phyloP scores from a whole-genome alignment of 1,140 invertebrate species.

The Liolophura sinensis region DNA sequence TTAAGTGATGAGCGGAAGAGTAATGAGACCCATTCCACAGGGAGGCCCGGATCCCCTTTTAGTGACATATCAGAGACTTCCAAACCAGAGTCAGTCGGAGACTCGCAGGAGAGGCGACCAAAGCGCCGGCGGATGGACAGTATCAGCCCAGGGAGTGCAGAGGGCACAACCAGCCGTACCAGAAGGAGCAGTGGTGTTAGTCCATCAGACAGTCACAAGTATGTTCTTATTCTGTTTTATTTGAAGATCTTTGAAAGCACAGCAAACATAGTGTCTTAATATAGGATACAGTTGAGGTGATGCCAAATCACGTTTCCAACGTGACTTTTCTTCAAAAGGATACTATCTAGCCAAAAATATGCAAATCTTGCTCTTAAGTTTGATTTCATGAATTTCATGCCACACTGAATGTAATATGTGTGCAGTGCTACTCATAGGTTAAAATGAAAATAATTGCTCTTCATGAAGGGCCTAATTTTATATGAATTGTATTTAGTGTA shows the following conservation, averaged over 20 bases:
- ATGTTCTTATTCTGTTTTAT: not conserved
- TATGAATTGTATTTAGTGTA: too few relatives aligned
- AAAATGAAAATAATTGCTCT: too few relatives aligned
- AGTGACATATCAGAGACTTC: constrained; percentile 34
- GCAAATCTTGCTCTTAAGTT: too few relatives aligned
- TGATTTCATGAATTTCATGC: too few relatives aligned
- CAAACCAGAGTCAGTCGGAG: constrained; percentile 9
- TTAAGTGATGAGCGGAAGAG: constrained; percentile 9
- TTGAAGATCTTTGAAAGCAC: constrained; percentile 7
- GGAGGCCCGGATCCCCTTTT: constrained; percentile 18
- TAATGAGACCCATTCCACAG: not conserved
- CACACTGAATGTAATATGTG: too few relatives aligned
- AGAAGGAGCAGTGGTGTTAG: not conserved
- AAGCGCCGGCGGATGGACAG: constrained; percentile 16
- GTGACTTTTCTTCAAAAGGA: too few relatives aligned
- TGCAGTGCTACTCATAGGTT: too few relatives aligned
- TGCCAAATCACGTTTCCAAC: too few relatives aligned
- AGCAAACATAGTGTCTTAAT: not conserved
- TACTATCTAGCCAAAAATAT: too few relatives aligned
- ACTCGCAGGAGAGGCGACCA: not conserved
- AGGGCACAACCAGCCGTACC: constrained; percentile 8
- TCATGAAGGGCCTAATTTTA: too few relatives aligned
- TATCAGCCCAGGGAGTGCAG: constrained; percentile 7
- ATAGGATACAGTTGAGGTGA: too few relatives aligned
- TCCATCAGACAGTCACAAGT: not conserved